Evolutionary conservation across 2,888 invertebrate genomes (phyloP).

Genomic region (Drosophila colorata): DNA sequence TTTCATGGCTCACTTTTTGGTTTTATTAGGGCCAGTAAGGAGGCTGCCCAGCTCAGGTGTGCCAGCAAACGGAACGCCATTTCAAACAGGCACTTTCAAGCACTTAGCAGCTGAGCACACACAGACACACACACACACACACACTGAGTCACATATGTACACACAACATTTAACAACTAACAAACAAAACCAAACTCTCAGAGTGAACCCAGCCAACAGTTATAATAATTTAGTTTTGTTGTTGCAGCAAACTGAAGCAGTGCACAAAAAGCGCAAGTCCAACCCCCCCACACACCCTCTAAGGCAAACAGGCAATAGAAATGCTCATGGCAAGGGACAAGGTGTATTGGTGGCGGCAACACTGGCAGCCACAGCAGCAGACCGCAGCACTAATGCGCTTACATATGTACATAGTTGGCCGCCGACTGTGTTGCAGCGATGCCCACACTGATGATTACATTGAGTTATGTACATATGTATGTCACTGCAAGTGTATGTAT

Average conservation of each 20-base stretch:
- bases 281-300: background rate
- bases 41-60: slow-evolving; percentile 36
- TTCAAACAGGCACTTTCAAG: slow-evolving; percentile 27
- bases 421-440: slow-evolving; percentile 3
- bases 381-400: slow-evolving; percentile 74
- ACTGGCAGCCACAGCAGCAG: slow-evolving; percentile 56
- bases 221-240: slow-evolving; percentile 64
- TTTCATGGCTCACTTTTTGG: slow-evolving; percentile 13
- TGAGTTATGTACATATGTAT: slow-evolving; percentile 36
- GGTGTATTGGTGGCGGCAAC: slow-evolving; percentile 35
- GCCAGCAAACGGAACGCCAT: slow-evolving; percentile 18
- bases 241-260: slow-evolving; percentile 49
- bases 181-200: slow-evolving; percentile 44
- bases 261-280: slow-evolving; percentile 65
- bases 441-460: slow-evolving; percentile 60
- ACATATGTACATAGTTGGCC: slow-evolving; percentile 36
- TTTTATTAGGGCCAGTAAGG: slow-evolving; percentile 3
- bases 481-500: slow-evolving; percentile 25
- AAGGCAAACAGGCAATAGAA: slow-evolving; percentile 15
- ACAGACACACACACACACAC: slow-evolving; percentile 15
- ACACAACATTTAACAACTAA: slow-evolving; percentile 52
- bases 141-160: slow-evolving; percentile 7
- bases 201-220: slow-evolving; percentile 46
- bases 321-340: slow-evolving; percentile 11
- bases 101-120: slow-evolving; percentile 56